These are phyloP conservation scores for Agraylea sexmaculata DNA, from an alignment of 1,140 invertebrate genomes.

Conservation along the genomic window DNA sequence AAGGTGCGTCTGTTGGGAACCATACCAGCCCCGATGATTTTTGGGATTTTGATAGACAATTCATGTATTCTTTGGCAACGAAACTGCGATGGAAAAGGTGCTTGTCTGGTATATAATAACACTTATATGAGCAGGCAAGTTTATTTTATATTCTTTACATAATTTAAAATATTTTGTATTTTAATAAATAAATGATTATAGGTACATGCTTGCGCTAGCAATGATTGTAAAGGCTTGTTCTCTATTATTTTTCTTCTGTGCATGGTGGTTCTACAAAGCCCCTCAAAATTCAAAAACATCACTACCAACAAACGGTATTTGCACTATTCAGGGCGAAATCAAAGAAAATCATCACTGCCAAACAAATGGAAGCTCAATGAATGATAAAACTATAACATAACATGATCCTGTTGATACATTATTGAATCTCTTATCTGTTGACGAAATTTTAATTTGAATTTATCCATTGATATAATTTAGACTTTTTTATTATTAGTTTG, in stretches of 20 bases:
- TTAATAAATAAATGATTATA: constrained; percentile 24
- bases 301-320: constrained; percentile 25
- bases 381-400: constrained; percentile 8
- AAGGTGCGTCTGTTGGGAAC: constrained; percentile 68
- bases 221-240: constrained; percentile 51
- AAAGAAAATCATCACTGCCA: constrained; percentile 18
- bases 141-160: constrained; percentile 1
- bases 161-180: neutral
- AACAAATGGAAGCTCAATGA: constrained; percentile 16
- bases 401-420: neutral
- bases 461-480: too few relatives aligned
- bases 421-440: neutral
- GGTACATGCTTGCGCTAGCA: constrained; percentile 54
- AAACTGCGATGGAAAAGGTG: constrained; percentile 44
- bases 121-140: constrained; percentile 53
- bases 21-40: constrained; percentile 75
- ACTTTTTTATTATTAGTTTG: too few relatives aligned
- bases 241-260: constrained; percentile 52
- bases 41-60: constrained; percentile 72
- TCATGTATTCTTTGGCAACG: constrained; percentile 70
- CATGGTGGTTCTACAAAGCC: constrained; percentile 57
- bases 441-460: too few relatives aligned
- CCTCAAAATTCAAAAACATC: constrained; percentile 33
- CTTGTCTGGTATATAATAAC: constrained; percentile 60
- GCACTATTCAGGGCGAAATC: constrained; percentile 13